Evolutionary conservation across 2,797 vertebrate species (phyloP), one percentile per base, ranked within the genome.

Genomic region (Enteromius trimaculatus): DNA sequence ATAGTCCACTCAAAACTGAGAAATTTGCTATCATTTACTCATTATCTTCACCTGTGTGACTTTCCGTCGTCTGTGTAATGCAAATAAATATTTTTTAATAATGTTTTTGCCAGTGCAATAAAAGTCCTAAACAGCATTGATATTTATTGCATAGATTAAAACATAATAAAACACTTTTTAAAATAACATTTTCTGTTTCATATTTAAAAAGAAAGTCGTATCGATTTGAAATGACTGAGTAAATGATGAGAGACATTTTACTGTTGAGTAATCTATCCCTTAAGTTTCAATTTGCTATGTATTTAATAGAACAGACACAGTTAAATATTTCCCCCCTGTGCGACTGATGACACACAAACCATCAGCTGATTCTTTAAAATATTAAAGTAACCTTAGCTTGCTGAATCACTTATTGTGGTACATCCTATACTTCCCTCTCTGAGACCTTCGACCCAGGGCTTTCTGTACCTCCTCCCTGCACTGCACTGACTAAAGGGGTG

Each of bases 401-500:
- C 14, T 47, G 21, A 64, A 55, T 60, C 53, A 51, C 10, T 37
- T 44, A 16, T 29, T 72, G 80, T 49, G 68, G 51, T 29, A 31
- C 13, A 39, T 51, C 47, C 31, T 76, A 69, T 31, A 44, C 49
- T 9, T 62, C 21, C 39, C 39, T 72, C 23, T 49, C 53, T 62
- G 68, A 23, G 49, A 47, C 69, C 60, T 79, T 71, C 39, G 39
- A 69, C 72, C 68, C 68, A 68, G 68, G 76, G 77, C 84, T 79
- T 74, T 85, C 70, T 83, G 74, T 77, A 58, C 53, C 76, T 64
- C 64, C 72, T 76, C 79, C 62, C 77, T 69, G 58, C 44, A 42
- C 85, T 92, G 87, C 91, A 90, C 90, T 95, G 91, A 94, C 89
- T 88, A 79, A 66, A 88, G 89, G 87, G 90, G 75, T 92, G 89